A percentile compares a stretch with the other conserved stretches of the same genome.
Evolutionary conservation across 2,888 invertebrate genomes (phyloP).

Genomic region (Agrenia bidenticulata): DNA sequence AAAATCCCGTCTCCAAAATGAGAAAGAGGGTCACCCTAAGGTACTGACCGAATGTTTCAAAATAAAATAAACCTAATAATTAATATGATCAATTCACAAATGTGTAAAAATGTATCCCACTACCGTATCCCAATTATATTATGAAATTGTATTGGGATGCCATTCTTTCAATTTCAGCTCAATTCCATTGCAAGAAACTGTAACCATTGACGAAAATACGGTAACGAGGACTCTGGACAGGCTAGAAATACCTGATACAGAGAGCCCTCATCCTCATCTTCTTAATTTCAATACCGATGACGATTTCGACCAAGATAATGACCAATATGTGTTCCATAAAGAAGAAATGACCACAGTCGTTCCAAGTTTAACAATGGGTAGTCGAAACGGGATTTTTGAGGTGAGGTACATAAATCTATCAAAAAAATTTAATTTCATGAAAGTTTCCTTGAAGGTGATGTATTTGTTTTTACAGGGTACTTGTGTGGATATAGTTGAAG

Average conservation of each 20-base stretch:
- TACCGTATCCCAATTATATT: neutral
- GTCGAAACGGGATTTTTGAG: constrained; percentile 46
- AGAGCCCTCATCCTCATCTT: constrained; percentile 28
- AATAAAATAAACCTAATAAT: no score
- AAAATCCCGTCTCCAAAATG: constrained; percentile 57
- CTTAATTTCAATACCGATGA: constrained; percentile 33
- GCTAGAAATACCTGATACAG: constrained; percentile 24
- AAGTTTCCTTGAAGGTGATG: neutral
- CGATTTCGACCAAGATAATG: constrained; percentile 2
- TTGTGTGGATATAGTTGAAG: constrained; percentile 34
- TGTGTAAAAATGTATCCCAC: neutral
- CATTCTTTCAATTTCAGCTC: no score
- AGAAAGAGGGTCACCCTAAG: constrained; percentile 83
- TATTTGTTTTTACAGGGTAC: constrained; percentile 30
- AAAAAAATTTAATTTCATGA: neutral
- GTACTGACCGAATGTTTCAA: no score
- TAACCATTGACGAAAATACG: constrained; percentile 37
- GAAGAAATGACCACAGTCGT: constrained; percentile 37
- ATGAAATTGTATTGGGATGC: neutral
- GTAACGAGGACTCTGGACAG: constrained; percentile 30
- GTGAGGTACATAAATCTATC: constrained; percentile 17
- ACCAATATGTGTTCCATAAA: constrained; percentile 36
- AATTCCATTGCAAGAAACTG: constrained; percentile 45
- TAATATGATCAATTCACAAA: no score
- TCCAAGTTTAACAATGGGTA: neutral